Evolutionary conservation across 2,113 vertebrate genomes (phyloP).

Genomic region (Anoura caudifer): DNA sequence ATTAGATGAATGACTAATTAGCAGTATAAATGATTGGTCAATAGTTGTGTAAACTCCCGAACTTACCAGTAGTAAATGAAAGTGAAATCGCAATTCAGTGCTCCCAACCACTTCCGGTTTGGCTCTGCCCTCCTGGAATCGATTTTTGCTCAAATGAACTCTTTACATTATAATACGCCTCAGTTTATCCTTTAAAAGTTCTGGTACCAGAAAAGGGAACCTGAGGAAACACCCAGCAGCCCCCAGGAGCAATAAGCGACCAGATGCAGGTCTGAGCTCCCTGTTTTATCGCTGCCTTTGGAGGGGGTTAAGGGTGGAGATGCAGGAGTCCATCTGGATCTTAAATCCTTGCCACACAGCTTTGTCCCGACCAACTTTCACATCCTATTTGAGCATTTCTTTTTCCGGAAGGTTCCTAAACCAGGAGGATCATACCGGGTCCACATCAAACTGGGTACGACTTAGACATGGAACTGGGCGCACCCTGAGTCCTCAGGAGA

Average conservation of each 20-base stretch:
- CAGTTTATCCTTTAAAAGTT: background rate
- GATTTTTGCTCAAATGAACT: background rate
- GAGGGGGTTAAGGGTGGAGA: accelerated
- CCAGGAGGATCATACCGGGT: background rate
- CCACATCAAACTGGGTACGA: accelerated
- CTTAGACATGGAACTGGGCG: background rate
- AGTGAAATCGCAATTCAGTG: background rate
- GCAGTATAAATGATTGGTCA: background rate
- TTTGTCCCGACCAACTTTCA: background rate
- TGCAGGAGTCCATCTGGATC: too few species aligned
- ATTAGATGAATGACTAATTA: background rate
- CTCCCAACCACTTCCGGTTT: background rate
- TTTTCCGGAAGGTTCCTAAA: background rate
- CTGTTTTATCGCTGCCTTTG: background rate
- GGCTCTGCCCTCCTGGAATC: background rate
- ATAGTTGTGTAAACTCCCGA: background rate
- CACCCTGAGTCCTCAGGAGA: background rate
- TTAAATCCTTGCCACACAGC: background rate
- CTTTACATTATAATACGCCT: background rate
- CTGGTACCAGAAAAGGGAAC: background rate
- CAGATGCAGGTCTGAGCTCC: background rate
- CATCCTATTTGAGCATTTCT: background rate
- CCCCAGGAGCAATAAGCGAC: background rate
- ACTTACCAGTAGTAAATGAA: background rate
- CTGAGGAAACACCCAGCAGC: background rate